Evolutionary conservation across 2,888 invertebrate species (phyloP), one percentile per base, ranked within the genome.

Genomic region (Diaperis boleti): DNA sequence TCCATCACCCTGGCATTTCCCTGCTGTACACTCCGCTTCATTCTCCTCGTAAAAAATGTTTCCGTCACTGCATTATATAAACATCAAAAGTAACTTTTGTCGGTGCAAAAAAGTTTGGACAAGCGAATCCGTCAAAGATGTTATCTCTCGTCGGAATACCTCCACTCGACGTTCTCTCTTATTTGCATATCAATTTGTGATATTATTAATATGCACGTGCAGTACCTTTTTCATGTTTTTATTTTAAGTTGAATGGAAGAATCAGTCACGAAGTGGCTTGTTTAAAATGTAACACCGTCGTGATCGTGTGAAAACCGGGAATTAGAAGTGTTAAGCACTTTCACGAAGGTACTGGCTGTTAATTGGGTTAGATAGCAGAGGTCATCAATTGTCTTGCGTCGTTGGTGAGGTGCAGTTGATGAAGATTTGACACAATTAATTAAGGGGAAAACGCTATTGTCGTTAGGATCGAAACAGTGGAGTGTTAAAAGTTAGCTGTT

Each of bases 231-330:
- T n/a, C 7, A 18, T 39, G 37, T 59, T 50, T 41, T 54, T 39
- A n/a, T 44, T 8, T 5, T 7, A 41, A 50, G 20, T 11, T 52
- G 33, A 13, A 52, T 41, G n/a, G 13, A 44, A n/a, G 10, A 17
- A 61, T 50, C 37, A 22, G 56, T 62, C 62, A 56, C 55, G 62
- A 62, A 49, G 7, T 47, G 49, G 6, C 62, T 62, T 44, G 62
- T 62, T 61, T 50, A 44, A 62, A 62, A 49, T 62, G 62, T 62
- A 62, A 62, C 62, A 62, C 52, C 42, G 42, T n/a, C 41, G 22
- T 13, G 57, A 56, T 57, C 62, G 62, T 62, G 57, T 47, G 62
- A 62, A 62, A 62, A 62, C 20, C 35, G 44, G 4, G 49, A 47
- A 62, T 62, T 62, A 62, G 49, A 49, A 44, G 50, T 42, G 39